A percentile compares a stretch with the other conserved stretches of the same genome.
Conservation (phyloP, 1,140 invertebrate species). For the Neuroterus valhalla region DNA sequence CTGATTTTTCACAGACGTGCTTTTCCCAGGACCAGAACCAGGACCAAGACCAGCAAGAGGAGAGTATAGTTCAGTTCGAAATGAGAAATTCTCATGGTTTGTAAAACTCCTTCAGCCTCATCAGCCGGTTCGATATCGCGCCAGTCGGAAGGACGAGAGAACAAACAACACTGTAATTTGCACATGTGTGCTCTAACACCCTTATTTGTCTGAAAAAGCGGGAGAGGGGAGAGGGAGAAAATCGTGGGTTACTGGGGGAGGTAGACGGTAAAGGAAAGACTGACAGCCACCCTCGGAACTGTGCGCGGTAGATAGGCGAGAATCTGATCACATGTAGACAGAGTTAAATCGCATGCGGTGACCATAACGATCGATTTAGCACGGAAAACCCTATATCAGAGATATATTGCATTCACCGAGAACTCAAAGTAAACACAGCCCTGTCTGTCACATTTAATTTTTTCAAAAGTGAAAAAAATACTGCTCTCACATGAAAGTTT, state of each 20-base stretch:
- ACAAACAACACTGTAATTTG: slow-evolving; percentile 30
- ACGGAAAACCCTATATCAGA: slow-evolving; percentile 16
- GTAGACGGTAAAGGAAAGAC: slow-evolving; percentile 19
- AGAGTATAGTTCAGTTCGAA: slow-evolving; percentile 2
- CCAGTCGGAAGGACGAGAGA: slow-evolving; percentile 16
- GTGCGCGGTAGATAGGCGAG: slow-evolving; percentile 23
- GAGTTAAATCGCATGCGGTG: slow-evolving; percentile 28
- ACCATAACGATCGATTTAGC: slow-evolving; percentile 30
- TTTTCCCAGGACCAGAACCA: slow-evolving; percentile 18
- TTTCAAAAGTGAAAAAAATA: too few species aligned
- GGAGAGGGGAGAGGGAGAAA: background rate
- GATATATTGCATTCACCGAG: slow-evolving; percentile 8
- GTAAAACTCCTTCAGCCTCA: slow-evolving; percentile 30
- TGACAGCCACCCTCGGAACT: slow-evolving; percentile 27
- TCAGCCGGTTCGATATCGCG: slow-evolving; percentile 27
- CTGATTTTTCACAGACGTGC: slow-evolving; percentile 27
- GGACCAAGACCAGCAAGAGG: background rate
- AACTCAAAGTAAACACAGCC: background rate
- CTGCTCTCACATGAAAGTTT: too few species aligned
- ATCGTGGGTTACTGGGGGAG: background rate
- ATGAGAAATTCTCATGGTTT: slow-evolving; percentile 31
- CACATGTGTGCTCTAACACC: slow-evolving; percentile 29
- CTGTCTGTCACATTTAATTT: too few species aligned
- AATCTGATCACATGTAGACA: slow-evolving; percentile 30
- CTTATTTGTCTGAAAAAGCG: slow-evolving; percentile 27